Evolutionary conservation across 2,888 invertebrate species (phyloP).

Genomic region (Drosophila stalkeri): DNA sequence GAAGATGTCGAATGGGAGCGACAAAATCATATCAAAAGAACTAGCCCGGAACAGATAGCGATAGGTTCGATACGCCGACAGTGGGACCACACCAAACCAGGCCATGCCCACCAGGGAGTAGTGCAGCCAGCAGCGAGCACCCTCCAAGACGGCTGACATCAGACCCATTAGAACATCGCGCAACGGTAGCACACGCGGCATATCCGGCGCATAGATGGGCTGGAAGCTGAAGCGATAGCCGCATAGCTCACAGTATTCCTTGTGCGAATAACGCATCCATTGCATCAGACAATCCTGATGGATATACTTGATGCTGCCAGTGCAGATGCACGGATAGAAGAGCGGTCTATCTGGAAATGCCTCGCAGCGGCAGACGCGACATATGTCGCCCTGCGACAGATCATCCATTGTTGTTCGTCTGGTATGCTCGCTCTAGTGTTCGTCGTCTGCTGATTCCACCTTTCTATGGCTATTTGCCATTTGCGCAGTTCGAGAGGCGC

Average conservation of each 20-base stretch:
- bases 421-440: slow-evolving; percentile 27
- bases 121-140: slow-evolving; percentile 98
- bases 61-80: slow-evolving; percentile 98
- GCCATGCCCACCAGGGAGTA: slow-evolving; percentile 98
- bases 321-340: slow-evolving; percentile 99
- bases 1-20: slow-evolving; percentile 95
- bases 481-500: slow-evolving; percentile 52
- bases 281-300: slow-evolving; percentile 99
- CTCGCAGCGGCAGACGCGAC: slow-evolving; percentile 98
- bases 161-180: slow-evolving; percentile 96
- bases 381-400: slow-evolving; percentile 90
- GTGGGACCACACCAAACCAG: slow-evolving; percentile 98
- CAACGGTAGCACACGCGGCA: slow-evolving; percentile 98
- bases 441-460: slow-evolving; percentile 16
- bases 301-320: slow-evolving; percentile 99
- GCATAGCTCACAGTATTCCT: slow-evolving; percentile 99
- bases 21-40: slow-evolving; percentile 91
- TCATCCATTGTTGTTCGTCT: slow-evolving; percentile 81
- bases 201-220: slow-evolving; percentile 99
- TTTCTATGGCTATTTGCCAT: slow-evolving; percentile 45
- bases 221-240: slow-evolving; percentile 99
- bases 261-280: slow-evolving; percentile 99
- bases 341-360: slow-evolving; percentile 95
- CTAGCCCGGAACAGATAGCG: slow-evolving; percentile 96
- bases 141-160: slow-evolving; percentile 94